Percentiles rank a stretch among this genome's conserved stretches.
These are phyloP conservation scores for Trichogramma dendrolimi DNA, from an alignment of 2,888 invertebrate species.

Conservation along the genomic window DNA sequence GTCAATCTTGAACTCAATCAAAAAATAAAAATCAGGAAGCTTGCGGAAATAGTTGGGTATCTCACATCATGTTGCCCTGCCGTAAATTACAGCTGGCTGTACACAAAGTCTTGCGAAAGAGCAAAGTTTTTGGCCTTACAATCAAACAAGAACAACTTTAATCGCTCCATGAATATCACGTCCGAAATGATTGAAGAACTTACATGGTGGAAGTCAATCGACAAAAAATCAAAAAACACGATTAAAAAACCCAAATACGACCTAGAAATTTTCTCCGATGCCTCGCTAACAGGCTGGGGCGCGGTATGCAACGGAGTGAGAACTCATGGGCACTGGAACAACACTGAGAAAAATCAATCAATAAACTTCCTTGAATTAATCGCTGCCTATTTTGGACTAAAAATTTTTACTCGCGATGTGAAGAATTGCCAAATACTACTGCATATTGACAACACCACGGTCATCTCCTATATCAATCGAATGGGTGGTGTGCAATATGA, in stretches of 20 bases:
- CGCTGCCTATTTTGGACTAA: constrained; percentile 5
- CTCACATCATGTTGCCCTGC: constrained; percentile 16
- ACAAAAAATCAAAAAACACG: not conserved
- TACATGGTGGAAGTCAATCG: constrained; percentile 2
- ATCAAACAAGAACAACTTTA: constrained; percentile 5
- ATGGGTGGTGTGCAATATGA: constrained; percentile 31
- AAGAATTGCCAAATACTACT: constrained; percentile 26
- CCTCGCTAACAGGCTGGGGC: constrained; percentile 2
- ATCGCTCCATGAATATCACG: constrained; percentile 7
- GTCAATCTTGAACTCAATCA: not conserved
- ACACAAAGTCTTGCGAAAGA: constrained; percentile 14
- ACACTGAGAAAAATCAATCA: not conserved
- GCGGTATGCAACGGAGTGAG: not conserved
- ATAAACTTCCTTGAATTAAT: constrained; percentile 3
- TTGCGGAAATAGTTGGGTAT: constrained; percentile 10
- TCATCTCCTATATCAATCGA: constrained; percentile 1
- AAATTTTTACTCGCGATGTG: constrained; percentile 10
- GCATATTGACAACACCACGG: constrained; percentile 31
- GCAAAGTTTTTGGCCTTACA: constrained; percentile 10
- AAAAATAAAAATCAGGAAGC: constrained; percentile 7
- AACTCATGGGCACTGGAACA: constrained; percentile 1
- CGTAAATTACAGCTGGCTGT: constrained; percentile 13
- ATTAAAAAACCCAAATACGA: constrained; percentile 3
- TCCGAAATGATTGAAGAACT: constrained; percentile 4
- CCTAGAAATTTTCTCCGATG: constrained; percentile 4